These are phyloP conservation scores for Conus betulinus DNA, from an alignment of 1,140 invertebrate genomes.

Conservation along the genomic window DNA sequence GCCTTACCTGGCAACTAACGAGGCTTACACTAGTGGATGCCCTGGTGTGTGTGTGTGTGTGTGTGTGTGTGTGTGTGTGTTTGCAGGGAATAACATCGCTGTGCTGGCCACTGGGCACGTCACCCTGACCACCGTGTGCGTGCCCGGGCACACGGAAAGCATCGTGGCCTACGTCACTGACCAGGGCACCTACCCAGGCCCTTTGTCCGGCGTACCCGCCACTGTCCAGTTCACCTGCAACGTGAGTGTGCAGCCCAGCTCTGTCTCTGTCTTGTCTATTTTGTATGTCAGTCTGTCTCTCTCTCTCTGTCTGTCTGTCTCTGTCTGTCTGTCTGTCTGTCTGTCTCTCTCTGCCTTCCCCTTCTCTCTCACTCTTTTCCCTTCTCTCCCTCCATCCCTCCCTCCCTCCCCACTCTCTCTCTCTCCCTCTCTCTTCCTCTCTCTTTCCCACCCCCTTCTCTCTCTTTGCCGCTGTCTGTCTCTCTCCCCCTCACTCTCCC, in stretches of 20 bases:
- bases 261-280: neutral
- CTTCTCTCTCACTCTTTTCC: neutral
- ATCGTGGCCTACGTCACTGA: neutral
- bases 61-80: conserved; percentile 10
- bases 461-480: too few species aligned
- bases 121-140: neutral
- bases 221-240: neutral
- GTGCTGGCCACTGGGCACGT: conserved; percentile 4
- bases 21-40: neutral
- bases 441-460: too few species aligned
- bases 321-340: neutral
- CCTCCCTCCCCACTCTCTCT: neutral
- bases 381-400: neutral
- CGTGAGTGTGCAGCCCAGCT: neutral
- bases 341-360: neutral
- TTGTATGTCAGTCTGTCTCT: neutral
- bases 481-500: too few species aligned
- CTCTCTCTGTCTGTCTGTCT: neutral
- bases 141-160: neutral
- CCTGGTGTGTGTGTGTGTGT: neutral
- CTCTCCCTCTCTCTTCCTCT: neutral
- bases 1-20: too few species aligned
- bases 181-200: conserved; percentile 3
- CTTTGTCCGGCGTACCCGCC: neutral
- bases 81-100: neutral